Conservation (phyloP, 2,113 vertebrate genomes). For the Struthidea cinerea region DNA sequence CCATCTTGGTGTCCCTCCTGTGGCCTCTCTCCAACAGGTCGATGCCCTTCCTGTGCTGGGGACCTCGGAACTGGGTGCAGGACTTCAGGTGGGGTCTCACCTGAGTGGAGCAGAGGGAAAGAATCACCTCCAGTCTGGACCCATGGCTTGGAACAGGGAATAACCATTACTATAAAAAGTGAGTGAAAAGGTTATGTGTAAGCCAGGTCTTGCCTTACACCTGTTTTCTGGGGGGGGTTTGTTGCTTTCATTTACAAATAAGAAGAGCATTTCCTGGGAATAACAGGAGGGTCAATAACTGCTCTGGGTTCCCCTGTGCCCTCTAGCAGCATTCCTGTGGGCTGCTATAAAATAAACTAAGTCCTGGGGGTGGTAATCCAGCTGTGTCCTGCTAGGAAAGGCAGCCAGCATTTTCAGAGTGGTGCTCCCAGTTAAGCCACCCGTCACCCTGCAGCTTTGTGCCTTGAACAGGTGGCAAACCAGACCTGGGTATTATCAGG, state of each 20-base stretch:
- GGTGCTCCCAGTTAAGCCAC: background rate
- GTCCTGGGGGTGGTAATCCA: background rate
- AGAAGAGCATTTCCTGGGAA: background rate
- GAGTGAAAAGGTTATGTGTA: background rate
- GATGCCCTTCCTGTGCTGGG: background rate
- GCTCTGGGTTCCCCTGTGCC: background rate
- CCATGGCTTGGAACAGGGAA: background rate
- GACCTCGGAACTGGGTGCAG: background rate
- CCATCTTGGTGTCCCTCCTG: too few species aligned
- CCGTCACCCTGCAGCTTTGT: background rate
- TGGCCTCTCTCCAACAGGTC: background rate
- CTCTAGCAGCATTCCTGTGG: background rate
- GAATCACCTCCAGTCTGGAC: background rate
- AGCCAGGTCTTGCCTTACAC: background rate
- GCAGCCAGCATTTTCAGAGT: background rate
- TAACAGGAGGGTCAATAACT: background rate
- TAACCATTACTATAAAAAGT: too few species aligned
- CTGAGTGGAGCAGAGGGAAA: background rate
- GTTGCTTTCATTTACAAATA: background rate
- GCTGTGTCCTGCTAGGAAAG: background rate
- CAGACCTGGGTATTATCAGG: background rate
- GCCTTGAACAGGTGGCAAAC: background rate
- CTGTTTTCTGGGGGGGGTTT: accelerated
- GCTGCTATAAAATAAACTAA: background rate
- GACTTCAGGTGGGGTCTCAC: background rate